Evolutionary conservation across 2,113 vertebrate species (phyloP), one percentile per base, ranked within the genome.

Genomic region (Polypterus bichir): DNA sequence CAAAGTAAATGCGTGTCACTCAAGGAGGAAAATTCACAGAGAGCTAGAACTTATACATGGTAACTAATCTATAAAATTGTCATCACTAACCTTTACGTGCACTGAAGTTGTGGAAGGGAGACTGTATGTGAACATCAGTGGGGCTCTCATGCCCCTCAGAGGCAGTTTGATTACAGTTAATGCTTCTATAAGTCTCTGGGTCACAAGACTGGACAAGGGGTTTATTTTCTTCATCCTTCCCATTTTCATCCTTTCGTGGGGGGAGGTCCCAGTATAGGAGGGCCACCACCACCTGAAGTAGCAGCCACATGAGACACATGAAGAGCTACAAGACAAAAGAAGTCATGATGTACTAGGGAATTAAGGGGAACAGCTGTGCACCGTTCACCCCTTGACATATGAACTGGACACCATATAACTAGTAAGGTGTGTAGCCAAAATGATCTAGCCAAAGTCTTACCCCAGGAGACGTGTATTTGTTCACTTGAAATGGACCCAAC

Each of bases 381-480:
- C 11, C 3, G 53, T 6, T 54, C 11, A 54, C 9, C 5, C 5
- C 53, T 10, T 54, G 53, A 54, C 3, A 3, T 11, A 5, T 11
- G 11, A 54, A 54, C 11, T 54, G 53, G 3, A 54, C 3, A 3
- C 11, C 3, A 54, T 54, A 54, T 54, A 10, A 54, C n/a, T 44
- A 2, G 9, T 61, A 45, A 51, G 44, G 53, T 46, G 53, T 9
- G 47, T 54, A 54, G 51, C 49, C 48, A 49, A 7, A 55, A 11
- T 7, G 55, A 62, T 47, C 27, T 2, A 27, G 27, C 27, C 27
- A 27, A 27, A 27, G 27, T 49, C 78, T 87, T 76, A 91, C 89
- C 76, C 89, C 89, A 0, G 89, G 87, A 1, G 88, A 79, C 0
- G 88, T 89, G 58, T 79, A 90, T 70, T 89, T 90, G 66, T 89